phyloP scores from a whole-genome alignment of 2,797 vertebrate species.

The Eulemur coronatus region DNA sequence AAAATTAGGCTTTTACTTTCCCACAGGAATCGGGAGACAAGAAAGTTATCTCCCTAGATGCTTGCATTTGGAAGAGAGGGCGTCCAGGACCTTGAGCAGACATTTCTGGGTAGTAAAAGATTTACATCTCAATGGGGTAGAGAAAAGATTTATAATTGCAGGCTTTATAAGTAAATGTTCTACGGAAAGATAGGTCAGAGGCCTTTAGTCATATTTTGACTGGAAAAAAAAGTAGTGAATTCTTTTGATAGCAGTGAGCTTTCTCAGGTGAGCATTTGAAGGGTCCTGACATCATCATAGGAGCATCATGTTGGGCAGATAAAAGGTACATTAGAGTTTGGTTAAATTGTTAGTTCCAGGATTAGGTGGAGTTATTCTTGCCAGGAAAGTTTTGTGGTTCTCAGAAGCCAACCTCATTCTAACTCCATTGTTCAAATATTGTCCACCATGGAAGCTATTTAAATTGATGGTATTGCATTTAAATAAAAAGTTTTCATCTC shows the following conservation, averaged over 20 bases:
- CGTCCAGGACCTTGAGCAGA: not conserved
- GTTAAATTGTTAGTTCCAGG: not conserved
- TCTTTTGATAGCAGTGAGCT: not conserved
- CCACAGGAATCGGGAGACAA: not conserved
- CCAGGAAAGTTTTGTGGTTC: not conserved
- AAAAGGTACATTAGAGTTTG: not conserved
- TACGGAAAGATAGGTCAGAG: not conserved
- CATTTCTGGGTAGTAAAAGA: not conserved
- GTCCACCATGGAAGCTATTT: not conserved
- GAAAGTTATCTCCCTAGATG: not conserved
- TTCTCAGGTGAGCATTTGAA: not conserved
- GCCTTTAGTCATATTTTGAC: not conserved
- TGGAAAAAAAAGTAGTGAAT: not conserved
- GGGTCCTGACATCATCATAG: not conserved
- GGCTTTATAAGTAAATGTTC: not conserved
- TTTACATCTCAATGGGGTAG: not conserved
- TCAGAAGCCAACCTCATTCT: not conserved
- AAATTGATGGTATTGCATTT: not conserved
- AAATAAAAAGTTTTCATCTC: not conserved
- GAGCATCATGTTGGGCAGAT: not conserved
- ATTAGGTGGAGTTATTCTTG: not conserved
- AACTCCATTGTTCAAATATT: not conserved
- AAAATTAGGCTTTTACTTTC: not conserved
- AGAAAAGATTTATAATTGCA: not conserved
- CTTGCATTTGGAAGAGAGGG: not conserved